phyloP scores from a whole-genome alignment of 2,797 vertebrate species.

The Ispidina picta region DNA sequence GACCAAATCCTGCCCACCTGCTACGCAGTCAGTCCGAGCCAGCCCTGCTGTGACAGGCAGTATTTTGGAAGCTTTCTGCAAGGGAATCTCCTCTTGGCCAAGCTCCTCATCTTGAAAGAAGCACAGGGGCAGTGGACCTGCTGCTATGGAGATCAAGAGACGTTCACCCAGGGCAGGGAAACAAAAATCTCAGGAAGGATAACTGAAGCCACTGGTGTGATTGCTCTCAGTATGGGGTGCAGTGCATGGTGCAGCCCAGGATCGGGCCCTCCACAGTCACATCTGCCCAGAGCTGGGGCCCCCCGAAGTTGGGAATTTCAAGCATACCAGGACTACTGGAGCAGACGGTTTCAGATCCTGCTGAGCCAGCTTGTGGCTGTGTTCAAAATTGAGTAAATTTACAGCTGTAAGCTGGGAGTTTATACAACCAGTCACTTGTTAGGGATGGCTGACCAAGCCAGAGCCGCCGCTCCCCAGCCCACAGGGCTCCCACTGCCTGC shows the following conservation, averaged over 20 bases:
- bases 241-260: rapidly evolving
- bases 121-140: not conserved
- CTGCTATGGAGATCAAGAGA: not conserved
- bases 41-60: rapidly evolving
- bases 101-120: not conserved
- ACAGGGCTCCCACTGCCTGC: slow-evolving; percentile 22
- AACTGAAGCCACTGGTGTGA: not conserved
- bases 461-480: slow-evolving; percentile 39
- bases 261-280: not conserved
- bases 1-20: not conserved
- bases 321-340: slow-evolving; percentile 47
- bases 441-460: slow-evolving; percentile 69
- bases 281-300: not conserved
- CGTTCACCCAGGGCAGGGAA: not conserved
- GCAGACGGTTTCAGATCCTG: slow-evolving; percentile 69
- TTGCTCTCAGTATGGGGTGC: not conserved
- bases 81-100: not conserved
- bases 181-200: not conserved
- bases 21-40: rapidly evolving
- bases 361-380: slow-evolving; percentile 75
- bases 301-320: slow-evolving; percentile 14
- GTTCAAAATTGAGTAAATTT: slow-evolving; percentile 72
- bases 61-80: not conserved
- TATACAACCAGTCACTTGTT: slow-evolving; percentile 76
- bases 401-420: slow-evolving; percentile 70